Conservation (phyloP, 1,140 invertebrate genomes). For the Heliothis subflexa region DNA sequence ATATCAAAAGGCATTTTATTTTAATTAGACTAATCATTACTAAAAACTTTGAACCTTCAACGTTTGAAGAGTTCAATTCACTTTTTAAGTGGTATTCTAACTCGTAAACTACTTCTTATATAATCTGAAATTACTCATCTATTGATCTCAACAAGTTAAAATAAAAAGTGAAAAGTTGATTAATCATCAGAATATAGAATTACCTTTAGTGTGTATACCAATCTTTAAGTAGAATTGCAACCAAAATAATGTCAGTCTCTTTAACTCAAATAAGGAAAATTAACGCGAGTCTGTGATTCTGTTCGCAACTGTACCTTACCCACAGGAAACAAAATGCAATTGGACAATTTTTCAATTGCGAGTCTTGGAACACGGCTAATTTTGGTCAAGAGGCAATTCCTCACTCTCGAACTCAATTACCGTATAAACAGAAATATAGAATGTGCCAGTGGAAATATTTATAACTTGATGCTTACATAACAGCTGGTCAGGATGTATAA, state of each 20-base stretch:
- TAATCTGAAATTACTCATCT: too few species aligned
- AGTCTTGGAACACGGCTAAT: slow-evolving; percentile 71
- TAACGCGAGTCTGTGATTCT: slow-evolving; percentile 13
- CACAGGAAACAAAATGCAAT: slow-evolving; percentile 81
- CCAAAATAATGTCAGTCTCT: background rate
- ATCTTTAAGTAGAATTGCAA: too few species aligned
- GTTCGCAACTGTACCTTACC: slow-evolving; percentile 62
- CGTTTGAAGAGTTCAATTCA: too few species aligned
- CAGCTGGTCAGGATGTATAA: slow-evolving; percentile 34
- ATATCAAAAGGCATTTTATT: too few species aligned
- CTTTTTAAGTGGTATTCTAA: too few species aligned
- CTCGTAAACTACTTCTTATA: too few species aligned
- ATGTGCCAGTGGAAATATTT: slow-evolving; percentile 52
- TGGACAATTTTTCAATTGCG: slow-evolving; percentile 84
- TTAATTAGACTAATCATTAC: too few species aligned
- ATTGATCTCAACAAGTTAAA: too few species aligned
- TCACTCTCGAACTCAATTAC: slow-evolving; percentile 59
- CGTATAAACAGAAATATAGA: slow-evolving; percentile 56
- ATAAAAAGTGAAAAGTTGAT: too few species aligned
- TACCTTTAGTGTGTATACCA: too few species aligned
- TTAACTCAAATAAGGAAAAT: background rate
- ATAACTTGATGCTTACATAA: slow-evolving; percentile 47
- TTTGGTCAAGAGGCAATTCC: slow-evolving; percentile 73
- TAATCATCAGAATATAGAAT: too few species aligned
- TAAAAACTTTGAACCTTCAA: too few species aligned